phyloP scores from a whole-genome alignment of 2,888 invertebrate species.

The Mythimna impura region DNA sequence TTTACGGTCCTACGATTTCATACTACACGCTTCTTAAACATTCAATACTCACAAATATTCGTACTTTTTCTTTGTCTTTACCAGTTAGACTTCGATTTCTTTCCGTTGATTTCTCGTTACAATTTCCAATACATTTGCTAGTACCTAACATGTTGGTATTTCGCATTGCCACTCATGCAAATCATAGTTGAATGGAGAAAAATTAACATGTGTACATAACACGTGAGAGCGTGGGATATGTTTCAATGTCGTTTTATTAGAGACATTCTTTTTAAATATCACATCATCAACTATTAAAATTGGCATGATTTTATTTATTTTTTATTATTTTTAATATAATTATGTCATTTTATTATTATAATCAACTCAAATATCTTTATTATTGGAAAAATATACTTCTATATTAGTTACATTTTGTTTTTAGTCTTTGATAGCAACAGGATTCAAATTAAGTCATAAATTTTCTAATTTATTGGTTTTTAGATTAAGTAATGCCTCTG shows the following conservation, averaged over 20 bases:
- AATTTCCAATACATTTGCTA: constrained; percentile 30
- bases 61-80: constrained; percentile 23
- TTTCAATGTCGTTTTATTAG: constrained; percentile 46
- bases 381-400: background rate
- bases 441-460: constrained; percentile 32
- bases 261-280: constrained; percentile 43
- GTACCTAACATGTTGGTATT: constrained; percentile 31
- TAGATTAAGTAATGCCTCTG: constrained; percentile 16
- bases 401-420: background rate
- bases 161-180: constrained; percentile 39
- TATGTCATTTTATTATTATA: constrained; percentile 11
- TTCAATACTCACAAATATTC: constrained; percentile 30
- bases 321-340: background rate
- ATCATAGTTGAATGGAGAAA: constrained; percentile 45
- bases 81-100: constrained; percentile 27
- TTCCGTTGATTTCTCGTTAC: constrained; percentile 15
- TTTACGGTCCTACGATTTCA: constrained; percentile 26
- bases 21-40: constrained; percentile 27
- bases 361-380: background rate
- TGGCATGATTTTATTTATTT: constrained; percentile 22
- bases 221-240: constrained; percentile 44
- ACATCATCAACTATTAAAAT: constrained; percentile 23
- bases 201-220: constrained; percentile 31
- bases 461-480: constrained; percentile 9
- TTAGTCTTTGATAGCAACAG: constrained; percentile 19